Evolutionary conservation across 2,113 vertebrate species (phyloP).

Genomic region (Benitochromis conjunctus): DNA sequence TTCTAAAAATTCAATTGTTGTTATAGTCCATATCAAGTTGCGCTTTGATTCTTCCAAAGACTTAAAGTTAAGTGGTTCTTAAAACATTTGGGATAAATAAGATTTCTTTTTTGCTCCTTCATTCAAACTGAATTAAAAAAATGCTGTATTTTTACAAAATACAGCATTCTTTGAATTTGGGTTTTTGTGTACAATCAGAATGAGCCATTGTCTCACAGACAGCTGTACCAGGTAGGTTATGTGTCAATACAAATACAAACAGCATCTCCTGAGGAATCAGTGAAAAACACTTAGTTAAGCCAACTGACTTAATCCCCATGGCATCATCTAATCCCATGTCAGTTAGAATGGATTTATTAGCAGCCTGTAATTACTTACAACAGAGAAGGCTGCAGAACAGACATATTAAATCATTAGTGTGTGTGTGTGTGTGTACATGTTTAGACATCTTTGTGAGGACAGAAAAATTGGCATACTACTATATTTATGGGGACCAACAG

Average conservation of each 20-base stretch:
- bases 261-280: neutral
- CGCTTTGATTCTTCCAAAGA: constrained; percentile 33
- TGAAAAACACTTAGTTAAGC: constrained; percentile 24
- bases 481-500: neutral
- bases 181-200: neutral
- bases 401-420: constrained; percentile 13
- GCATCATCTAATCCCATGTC: constrained; percentile 55
- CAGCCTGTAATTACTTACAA: constrained; percentile 48
- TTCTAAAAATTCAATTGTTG: constrained; percentile 58
- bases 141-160: too few relatives aligned
- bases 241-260: constrained; percentile 38
- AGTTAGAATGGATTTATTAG: constrained; percentile 40
- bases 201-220: neutral
- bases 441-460: neutral
- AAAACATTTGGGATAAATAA: constrained; percentile 40
- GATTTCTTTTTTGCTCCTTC: neutral
- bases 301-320: constrained; percentile 29
- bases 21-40: constrained; percentile 50
- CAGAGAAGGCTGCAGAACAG: constrained; percentile 34
- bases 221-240: neutral
- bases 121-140: neutral
- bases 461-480: neutral
- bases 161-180: neutral
- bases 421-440: neutral
- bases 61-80: constrained; percentile 35